Conservation (phyloP, 2,888 invertebrate species). For the Pyrrhia umbra region DNA sequence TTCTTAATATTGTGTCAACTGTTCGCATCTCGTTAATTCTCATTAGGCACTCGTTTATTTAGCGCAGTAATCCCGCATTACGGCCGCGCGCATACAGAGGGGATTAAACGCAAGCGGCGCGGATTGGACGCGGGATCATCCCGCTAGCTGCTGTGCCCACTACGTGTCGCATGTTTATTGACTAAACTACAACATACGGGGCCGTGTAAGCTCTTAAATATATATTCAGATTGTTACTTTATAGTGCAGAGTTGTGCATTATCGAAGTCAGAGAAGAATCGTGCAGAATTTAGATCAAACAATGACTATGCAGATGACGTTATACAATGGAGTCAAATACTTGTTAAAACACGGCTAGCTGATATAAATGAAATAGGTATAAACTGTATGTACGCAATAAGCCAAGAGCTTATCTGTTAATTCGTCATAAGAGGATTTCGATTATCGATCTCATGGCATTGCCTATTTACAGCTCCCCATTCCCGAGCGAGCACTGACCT, state of each 20-base stretch:
- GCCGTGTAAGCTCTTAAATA: not conserved
- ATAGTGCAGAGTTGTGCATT: not conserved
- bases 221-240: not conserved
- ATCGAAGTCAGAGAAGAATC: not conserved
- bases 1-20: not conserved
- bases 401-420: not conserved
- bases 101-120: constrained; percentile 27
- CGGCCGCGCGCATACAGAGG: constrained; percentile 17
- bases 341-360: not conserved
- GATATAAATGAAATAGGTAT: not conserved
- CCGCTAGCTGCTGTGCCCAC: not conserved
- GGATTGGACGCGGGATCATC: constrained; percentile 9
- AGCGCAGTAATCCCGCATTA: constrained; percentile 35
- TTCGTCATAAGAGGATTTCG: not conserved
- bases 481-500: not conserved
- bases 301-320: too few relatives aligned
- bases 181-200: not conserved
- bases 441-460: constrained; percentile 1
- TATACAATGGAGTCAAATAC: too few relatives aligned
- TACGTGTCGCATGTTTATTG: not conserved
- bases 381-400: not conserved
- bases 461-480: not conserved
- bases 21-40: constrained; percentile 28
- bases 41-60: constrained; percentile 48
- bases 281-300: not conserved